phyloP scores from a whole-genome alignment of 1,140 invertebrate genomes.

The Acyrthosiphon pisum region DNA sequence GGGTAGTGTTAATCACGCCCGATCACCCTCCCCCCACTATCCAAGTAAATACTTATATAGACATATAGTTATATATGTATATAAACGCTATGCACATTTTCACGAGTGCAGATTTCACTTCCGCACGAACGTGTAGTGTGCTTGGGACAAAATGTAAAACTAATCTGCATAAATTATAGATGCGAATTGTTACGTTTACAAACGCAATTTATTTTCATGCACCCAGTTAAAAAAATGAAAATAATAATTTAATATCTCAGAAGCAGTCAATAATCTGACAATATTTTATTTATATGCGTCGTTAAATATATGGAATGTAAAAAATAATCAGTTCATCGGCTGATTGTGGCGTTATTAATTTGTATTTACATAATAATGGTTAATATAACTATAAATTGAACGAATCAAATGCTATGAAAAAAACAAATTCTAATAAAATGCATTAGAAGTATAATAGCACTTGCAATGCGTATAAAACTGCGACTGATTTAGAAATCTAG shows the following conservation, averaged over 20 bases:
- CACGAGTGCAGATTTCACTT: constrained; percentile 2
- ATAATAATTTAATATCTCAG: constrained; percentile 18
- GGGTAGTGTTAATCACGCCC: constrained; percentile 9
- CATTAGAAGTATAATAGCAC: not conserved
- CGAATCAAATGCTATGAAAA: not conserved
- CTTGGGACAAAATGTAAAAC: constrained; percentile 2
- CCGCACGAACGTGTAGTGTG: not conserved
- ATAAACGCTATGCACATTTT: not conserved
- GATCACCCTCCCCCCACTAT: not conserved
- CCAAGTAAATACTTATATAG: not conserved
- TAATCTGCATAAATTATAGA: constrained; percentile 3
- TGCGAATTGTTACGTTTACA: not conserved
- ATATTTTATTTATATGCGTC: not conserved
- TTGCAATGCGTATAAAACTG: not conserved
- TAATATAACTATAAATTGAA: not conserved
- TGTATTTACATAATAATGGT: not conserved
- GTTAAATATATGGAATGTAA: not conserved
- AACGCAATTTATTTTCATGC: not conserved
- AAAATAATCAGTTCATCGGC: not conserved
- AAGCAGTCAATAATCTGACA: not conserved
- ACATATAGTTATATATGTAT: no score
- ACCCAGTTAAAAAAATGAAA: not conserved
- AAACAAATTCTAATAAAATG: not conserved
- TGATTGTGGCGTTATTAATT: not conserved
- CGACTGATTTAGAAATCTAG: not conserved